Base-by-base conservation (phyloP, 2,888 invertebrate genomes). In the Pediacus dermestoides region DNA sequence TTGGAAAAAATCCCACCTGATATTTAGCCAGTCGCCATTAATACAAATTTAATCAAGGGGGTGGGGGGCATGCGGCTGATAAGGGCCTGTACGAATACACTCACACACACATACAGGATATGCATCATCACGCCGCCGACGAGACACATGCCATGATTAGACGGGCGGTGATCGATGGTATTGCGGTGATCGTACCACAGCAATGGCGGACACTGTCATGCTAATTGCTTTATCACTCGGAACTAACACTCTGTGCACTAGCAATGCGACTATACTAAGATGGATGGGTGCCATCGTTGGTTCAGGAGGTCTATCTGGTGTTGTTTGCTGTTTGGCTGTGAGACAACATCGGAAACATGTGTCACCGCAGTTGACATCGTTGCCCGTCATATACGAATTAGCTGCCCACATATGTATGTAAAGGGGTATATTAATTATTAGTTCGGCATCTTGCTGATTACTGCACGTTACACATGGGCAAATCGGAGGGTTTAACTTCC, bases 191-290 rank as follows among this genome's bases (percentile, higher is more conserved):
- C 33, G 14, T 23, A 23, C 10, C n/a, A 23, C n/a, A 10, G 28
- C 28, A 28, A 28, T 28, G 28, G 28, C 28, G 13, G 10, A 28
- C 28, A 28, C 11, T 28, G 28, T 45, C 34, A 45, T 40, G 41
- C 43, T 48, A 50, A 48, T 50, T 50, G 44, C 46, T 50, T 48
- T 50, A 50, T 50, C 46, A 42, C 44, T 40, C 41, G 46, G 37
- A 46, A 50, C 43, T 35, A 46, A 44, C 34, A 44, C 11, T 28
- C 23, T 3, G 11, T 8, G 10, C 13, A 13, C 4, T 31, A 6
- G 16, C 31, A 31, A 15, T 12, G 12, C 3, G 3, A 28, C 12
- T 16, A n/a, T 6, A 4, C 16, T 9, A 15, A 31, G 31, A 31
- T 31, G 18, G 31, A 31, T 18, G 31, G 28, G 11, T 28, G 11